Conservation (phyloP, 2,888 invertebrate genomes). For the Carabus problematicus region DNA sequence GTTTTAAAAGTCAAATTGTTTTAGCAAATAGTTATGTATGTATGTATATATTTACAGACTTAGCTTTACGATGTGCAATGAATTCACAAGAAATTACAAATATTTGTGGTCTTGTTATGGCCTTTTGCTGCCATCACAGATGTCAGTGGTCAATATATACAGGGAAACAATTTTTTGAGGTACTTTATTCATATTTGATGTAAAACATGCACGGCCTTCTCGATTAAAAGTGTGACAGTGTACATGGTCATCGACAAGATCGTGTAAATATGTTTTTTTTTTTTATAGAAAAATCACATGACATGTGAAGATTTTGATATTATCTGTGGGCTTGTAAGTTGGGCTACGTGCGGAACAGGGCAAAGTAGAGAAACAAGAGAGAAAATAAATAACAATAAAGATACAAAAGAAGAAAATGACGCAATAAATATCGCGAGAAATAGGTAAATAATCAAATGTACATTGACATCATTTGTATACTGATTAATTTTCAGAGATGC, state of each 20-base stretch:
- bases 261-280: not conserved
- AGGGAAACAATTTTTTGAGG: slow-evolving; percentile 68
- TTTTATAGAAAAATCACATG: slow-evolving; percentile 64
- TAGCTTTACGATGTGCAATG: slow-evolving; percentile 72
- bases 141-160: slow-evolving; percentile 76
- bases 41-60: slow-evolving; percentile 64
- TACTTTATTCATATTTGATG: slow-evolving; percentile 44
- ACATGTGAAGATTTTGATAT: slow-evolving; percentile 72
- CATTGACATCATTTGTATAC: slow-evolving; percentile 1
- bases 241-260: not conserved
- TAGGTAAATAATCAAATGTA: slow-evolving; percentile 17
- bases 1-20: not conserved
- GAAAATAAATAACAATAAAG: slow-evolving; percentile 22
- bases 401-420: slow-evolving; percentile 4
- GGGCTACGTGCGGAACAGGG: slow-evolving; percentile 86
- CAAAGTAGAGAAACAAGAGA: slow-evolving; percentile 63
- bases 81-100: slow-evolving; percentile 55
- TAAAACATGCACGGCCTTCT: not conserved
- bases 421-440: slow-evolving; percentile 22
- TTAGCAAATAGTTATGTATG: no score
- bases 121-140: slow-evolving; percentile 91
- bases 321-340: slow-evolving; percentile 83
- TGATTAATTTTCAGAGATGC: slow-evolving; percentile 49
- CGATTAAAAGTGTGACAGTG: no score
- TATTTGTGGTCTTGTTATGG: slow-evolving; percentile 71